Percentiles rank a stretch among this genome's conserved stretches.
Conservation (phyloP, 2,113 vertebrate species). For the Paratilapia polleni region DNA sequence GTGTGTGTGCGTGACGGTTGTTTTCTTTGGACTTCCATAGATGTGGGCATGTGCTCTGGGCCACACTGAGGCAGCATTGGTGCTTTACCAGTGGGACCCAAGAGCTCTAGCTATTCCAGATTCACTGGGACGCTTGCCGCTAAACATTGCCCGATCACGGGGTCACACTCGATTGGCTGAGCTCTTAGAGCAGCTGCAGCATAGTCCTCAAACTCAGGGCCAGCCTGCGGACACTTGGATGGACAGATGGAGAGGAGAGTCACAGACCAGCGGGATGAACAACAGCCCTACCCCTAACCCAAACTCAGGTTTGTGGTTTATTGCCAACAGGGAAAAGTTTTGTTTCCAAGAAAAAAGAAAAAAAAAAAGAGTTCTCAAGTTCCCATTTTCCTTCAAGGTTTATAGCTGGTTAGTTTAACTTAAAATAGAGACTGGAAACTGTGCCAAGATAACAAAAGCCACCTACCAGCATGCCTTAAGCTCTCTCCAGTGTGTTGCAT, state of each 20-base stretch:
- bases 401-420: neutral
- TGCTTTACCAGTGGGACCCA: constrained; percentile 97
- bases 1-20: neutral
- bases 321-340: neutral
- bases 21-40: constrained; percentile 70
- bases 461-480: neutral
- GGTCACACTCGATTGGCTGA: constrained; percentile 95
- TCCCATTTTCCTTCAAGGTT: neutral
- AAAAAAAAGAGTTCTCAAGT: too few relatives aligned
- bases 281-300: constrained; percentile 79
- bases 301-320: constrained; percentile 84
- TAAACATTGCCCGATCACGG: constrained; percentile 93
- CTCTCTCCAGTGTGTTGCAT: too few relatives aligned
- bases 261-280: constrained; percentile 84
- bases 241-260: constrained; percentile 85
- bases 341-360: neutral
- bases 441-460: neutral
- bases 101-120: constrained; percentile 95
- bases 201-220: constrained; percentile 84
- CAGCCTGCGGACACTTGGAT: constrained; percentile 85
- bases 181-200: constrained; percentile 93
- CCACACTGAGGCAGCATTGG: constrained; percentile 91
- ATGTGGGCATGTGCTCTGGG: constrained; percentile 99
- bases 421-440: neutral
- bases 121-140: constrained; percentile 91